Percentiles rank a stretch among this genome's conserved stretches.
Conservation (phyloP, 1,140 invertebrate species). For the Temnothorax curvispinosus region DNA sequence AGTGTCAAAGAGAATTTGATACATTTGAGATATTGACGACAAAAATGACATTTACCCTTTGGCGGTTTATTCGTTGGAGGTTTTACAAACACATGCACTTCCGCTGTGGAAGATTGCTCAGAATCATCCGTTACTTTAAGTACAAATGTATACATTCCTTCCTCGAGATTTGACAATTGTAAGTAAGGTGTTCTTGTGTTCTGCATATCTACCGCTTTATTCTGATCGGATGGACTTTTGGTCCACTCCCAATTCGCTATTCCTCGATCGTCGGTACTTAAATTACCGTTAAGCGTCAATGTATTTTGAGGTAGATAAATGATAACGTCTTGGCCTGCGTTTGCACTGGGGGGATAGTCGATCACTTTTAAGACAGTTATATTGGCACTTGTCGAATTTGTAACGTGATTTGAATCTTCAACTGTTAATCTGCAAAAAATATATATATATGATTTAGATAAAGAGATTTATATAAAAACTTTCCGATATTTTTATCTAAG, state of each 20-base stretch:
- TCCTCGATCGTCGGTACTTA: constrained; percentile 96
- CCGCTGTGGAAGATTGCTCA: constrained; percentile 93
- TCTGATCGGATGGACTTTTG: constrained; percentile 93
- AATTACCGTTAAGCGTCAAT: constrained; percentile 95
- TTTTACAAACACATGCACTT: constrained; percentile 97
- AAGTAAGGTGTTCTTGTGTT: constrained; percentile 95
- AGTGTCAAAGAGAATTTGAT: background rate
- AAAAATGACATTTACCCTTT: constrained; percentile 85
- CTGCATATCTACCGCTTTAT: constrained; percentile 97
- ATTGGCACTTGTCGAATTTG: constrained; percentile 94
- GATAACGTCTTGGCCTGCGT: constrained; percentile 96
- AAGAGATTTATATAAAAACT: background rate
- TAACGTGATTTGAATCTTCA: constrained; percentile 95
- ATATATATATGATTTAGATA: background rate
- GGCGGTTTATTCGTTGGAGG: constrained; percentile 94
- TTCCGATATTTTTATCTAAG: background rate
- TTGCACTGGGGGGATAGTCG: constrained; percentile 97
- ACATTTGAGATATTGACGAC: background rate
- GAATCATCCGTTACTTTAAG: constrained; percentile 96
- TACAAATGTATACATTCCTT: constrained; percentile 97
- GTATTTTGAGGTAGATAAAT: constrained; percentile 96
- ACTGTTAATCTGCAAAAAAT: constrained; percentile 90
- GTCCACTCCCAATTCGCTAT: constrained; percentile 98
- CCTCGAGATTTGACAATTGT: constrained; percentile 94
- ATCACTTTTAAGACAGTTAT: constrained; percentile 96